Conservation (phyloP, 1,140 invertebrate species). For the Stenopsyche tienmushanensis region DNA sequence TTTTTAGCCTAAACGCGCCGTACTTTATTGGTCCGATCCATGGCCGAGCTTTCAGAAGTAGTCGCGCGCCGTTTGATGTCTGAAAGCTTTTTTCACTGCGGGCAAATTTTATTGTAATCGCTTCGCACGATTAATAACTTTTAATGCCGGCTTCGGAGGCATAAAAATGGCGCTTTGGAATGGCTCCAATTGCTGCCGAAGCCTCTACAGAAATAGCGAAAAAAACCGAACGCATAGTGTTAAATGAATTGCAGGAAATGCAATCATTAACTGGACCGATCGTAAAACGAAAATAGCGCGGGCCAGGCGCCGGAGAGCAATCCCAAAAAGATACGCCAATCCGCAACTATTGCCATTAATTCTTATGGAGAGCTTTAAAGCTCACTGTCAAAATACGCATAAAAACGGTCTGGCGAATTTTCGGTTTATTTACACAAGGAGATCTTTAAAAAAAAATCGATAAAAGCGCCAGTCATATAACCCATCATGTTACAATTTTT, state of each 20-base stretch:
- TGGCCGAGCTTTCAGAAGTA: not conserved
- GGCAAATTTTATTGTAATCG: not conserved
- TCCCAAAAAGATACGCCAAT: too few relatives aligned
- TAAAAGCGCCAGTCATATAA: too few relatives aligned
- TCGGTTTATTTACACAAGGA: too few relatives aligned
- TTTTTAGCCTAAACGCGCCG: not conserved
- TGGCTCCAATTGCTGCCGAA: not conserved
- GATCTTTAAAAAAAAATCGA: too few relatives aligned
- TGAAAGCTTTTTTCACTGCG: not conserved
- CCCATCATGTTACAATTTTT: too few relatives aligned
- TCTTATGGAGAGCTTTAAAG: too few relatives aligned
- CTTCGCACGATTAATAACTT: not conserved
- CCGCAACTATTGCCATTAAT: too few relatives aligned
- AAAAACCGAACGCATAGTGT: not conserved
- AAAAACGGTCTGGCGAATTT: too few relatives aligned
- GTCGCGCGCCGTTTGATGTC: not conserved
- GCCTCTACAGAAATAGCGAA: too few relatives aligned
- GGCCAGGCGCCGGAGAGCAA: too few relatives aligned
- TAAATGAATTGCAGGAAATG: not conserved
- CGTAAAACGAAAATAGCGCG: not conserved
- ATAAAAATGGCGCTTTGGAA: not conserved
- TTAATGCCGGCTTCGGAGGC: not conserved
- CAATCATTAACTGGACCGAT: not conserved
- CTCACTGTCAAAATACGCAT: too few relatives aligned
- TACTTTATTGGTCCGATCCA: not conserved